Evolutionary conservation across 2,888 invertebrate species (phyloP).

Genomic region (Dynastes grantii): DNA sequence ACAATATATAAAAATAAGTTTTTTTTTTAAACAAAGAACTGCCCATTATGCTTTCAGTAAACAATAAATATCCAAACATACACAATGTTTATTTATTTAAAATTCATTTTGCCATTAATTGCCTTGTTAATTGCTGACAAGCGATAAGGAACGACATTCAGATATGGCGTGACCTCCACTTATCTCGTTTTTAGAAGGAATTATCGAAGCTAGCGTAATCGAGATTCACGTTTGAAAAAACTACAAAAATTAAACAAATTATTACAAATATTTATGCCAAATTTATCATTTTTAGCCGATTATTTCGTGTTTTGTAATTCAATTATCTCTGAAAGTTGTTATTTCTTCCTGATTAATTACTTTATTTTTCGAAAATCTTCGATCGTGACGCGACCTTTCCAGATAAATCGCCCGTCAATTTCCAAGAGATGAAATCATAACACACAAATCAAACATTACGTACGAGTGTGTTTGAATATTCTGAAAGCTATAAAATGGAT

Average conservation of each 20-base stretch:
- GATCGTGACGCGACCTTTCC: slow-evolving; percentile 7
- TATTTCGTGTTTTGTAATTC: slow-evolving; percentile 25
- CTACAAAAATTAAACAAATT: slow-evolving; percentile 15
- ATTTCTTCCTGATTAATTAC: slow-evolving; percentile 6
- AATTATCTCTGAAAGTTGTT: slow-evolving; percentile 20
- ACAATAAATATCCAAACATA: not conserved
- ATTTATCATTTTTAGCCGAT: slow-evolving; percentile 17
- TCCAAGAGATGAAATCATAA: not conserved
- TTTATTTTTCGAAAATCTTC: slow-evolving; percentile 4
- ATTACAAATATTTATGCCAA: slow-evolving; percentile 25
- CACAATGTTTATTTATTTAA: slow-evolving; percentile 22
- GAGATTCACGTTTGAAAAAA: not conserved
- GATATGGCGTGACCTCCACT: slow-evolving; percentile 16
- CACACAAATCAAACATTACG: not conserved
- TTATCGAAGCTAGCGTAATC: not conserved
- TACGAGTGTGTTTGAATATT: not conserved
- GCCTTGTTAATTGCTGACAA: slow-evolving; percentile 44
- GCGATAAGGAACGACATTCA: slow-evolving; percentile 18
- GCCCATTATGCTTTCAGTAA: no score
- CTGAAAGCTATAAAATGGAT: not conserved
- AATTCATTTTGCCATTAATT: slow-evolving; percentile 42
- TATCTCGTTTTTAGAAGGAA: slow-evolving; percentile 1
- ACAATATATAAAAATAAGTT: no score
- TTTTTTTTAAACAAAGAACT: no score
- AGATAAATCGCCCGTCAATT: slow-evolving; percentile 17